Base-by-base conservation (phyloP, 1,140 invertebrate species). In the Phymorhynchus buccinoides region DNA sequence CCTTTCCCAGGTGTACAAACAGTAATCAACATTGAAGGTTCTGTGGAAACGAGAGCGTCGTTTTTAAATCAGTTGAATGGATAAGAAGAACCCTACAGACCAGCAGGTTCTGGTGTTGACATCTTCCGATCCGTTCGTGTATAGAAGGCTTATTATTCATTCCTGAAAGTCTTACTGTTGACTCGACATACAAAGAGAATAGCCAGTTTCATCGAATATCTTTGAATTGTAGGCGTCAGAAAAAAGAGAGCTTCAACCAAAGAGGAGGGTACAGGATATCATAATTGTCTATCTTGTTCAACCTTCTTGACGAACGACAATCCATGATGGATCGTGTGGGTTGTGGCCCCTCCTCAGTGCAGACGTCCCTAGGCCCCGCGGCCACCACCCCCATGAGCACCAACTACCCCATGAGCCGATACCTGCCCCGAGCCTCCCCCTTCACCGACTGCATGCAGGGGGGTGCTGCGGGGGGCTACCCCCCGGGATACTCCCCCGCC, bases 401-500 rank as follows among this genome's bases (percentile, higher is more conserved):
- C 44, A 86, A 77, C 79, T 88, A 88, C 80, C 82, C 82, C 7
- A 90, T 90, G 89, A 86, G 89, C 39, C 85, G 89, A 37, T 90
- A 89, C 84, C 86, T 90, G 22, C 89, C 89, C 48, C 83, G 89
- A 41, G 77, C 87, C 18, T 87, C 87, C 80, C 88, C 89, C 22
- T 90, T 90, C 86, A 73, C 83, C 27, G 89, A 90, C 87, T 90
- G 89, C 79, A 90, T 90, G 89, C 89, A 90, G 79, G 86, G 88
- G 27, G 89, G n/a, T n/a, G n/a, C n/a, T n/a, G 87, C 4, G 85
- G 85, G 89, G 39, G 85, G 86, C 27, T 87, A 88, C 52, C 73
- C 73, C n/a, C 89, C 89, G 66, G 41, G 52, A n/a, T 90, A 89
- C 71, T 90, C 90, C 77, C 84, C 90, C 30, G 84, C 84, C 48